These are phyloP conservation scores for Pseudorasbora parva DNA, from an alignment of 2,113 vertebrate genomes.

Conservation along the genomic window DNA sequence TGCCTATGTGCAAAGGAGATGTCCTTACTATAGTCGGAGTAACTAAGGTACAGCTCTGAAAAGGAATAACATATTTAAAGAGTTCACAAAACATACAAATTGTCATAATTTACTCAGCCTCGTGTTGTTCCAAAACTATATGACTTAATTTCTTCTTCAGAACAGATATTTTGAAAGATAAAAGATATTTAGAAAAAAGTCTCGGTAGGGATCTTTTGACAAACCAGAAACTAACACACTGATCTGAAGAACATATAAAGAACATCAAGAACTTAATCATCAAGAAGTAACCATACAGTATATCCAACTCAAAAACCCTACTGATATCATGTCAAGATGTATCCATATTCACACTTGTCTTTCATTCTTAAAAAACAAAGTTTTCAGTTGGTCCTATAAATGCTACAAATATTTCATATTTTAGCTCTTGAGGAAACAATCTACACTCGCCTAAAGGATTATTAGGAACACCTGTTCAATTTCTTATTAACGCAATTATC, in stretches of 20 bases:
- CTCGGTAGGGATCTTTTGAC: not conserved
- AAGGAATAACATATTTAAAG: not conserved
- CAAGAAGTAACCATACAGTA: not conserved
- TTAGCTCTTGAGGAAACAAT: not conserved
- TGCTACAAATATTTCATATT: not conserved
- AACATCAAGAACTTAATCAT: not conserved
- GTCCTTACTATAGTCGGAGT: constrained; percentile 91
- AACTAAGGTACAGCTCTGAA: constrained; percentile 83
- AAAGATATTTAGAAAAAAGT: too few relatives aligned
- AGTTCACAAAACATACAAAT: not conserved
- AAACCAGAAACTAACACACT: not conserved
- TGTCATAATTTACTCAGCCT: not conserved
- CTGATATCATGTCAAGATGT: not conserved
- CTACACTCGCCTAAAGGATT: too few relatives aligned
- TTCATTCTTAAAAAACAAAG: not conserved
- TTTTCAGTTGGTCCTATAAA: not conserved
- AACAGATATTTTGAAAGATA: too few relatives aligned
- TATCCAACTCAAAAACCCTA: not conserved
- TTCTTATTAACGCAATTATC: too few relatives aligned
- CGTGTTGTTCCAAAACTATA: too few relatives aligned
- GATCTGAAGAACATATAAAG: not conserved
- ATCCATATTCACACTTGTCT: not conserved
- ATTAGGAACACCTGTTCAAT: too few relatives aligned
- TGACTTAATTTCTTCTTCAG: too few relatives aligned
- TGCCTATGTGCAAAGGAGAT: constrained; percentile 95